Evolutionary conservation across 2,797 vertebrate species (phyloP).

Genomic region (Semotilus atromaculatus): DNA sequence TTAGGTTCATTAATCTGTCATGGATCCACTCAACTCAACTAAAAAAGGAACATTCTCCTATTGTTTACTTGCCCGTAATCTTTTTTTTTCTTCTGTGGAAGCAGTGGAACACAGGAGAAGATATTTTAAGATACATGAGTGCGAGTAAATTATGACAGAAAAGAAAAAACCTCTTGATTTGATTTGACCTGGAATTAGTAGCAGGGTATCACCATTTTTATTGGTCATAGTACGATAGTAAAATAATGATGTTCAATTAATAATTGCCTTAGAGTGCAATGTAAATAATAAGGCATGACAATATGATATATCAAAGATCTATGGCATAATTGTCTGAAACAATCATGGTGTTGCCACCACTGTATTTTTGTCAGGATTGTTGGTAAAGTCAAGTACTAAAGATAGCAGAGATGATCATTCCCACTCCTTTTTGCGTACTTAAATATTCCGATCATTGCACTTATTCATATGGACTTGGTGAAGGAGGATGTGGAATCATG

Average conservation of each 20-base stretch:
- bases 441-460: conserved; percentile 8
- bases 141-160: not conserved
- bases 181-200: not conserved
- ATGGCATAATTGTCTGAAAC: not conserved
- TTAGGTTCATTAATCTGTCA: not conserved
- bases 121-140: not conserved
- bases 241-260: not conserved
- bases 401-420: conserved; percentile 52
- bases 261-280: not conserved
- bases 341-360: not conserved
- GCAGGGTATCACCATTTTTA: not conserved
- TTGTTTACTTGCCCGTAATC: not conserved
- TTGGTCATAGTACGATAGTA: not conserved
- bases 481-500: conserved; percentile 61
- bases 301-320: not conserved
- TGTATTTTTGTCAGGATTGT: not conserved
- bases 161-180: not conserved
- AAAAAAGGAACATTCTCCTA: not conserved
- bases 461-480: conserved; percentile 49
- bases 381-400: conserved; percentile 13
- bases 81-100: not conserved
- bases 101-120: not conserved
- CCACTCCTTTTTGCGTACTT: conserved; percentile 40
- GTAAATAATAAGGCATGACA: not conserved
- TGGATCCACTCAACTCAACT: not conserved